A percentile compares a stretch with the other conserved stretches of the same genome.
Conservation (phyloP, 92 coral and sea anemone genomes). For the Ricordea florida region DNA sequence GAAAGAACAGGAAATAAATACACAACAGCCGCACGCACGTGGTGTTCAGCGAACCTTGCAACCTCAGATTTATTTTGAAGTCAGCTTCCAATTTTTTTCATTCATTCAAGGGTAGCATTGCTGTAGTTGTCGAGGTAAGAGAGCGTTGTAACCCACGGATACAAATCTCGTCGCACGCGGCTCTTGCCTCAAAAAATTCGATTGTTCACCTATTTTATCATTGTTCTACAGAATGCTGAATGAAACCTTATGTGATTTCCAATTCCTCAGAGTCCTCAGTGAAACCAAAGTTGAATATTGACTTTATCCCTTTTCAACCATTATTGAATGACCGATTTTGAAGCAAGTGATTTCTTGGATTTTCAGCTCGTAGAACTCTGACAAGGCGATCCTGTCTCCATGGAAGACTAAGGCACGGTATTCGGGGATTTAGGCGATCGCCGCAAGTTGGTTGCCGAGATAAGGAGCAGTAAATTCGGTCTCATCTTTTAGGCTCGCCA, state of each 20-base stretch:
- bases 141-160: not conserved
- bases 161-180: not conserved
- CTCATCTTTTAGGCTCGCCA: conserved; percentile 23
- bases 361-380: not conserved
- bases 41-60: conserved; percentile 36
- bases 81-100: conserved; percentile 16
- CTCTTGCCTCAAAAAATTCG: not conserved
- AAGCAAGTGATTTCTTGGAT: conserved; percentile 24
- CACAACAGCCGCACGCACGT: conserved; percentile 47
- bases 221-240: not conserved
- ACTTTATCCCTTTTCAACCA: conserved; percentile 25
- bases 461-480: conserved; percentile 7
- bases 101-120: conserved; percentile 21
- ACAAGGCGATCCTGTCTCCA: not conserved
- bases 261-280: conserved; percentile 30
- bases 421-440: conserved; percentile 2
- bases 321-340: conserved; percentile 17
- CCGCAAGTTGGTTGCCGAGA: conserved; percentile 15
- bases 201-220: not conserved
- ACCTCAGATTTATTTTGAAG: conserved; percentile 42
- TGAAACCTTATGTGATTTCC: conserved; percentile 33
- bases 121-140: not conserved
- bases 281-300: conserved; percentile 42
- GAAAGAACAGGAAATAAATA: conserved; percentile 74
- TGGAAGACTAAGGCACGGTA: conserved; percentile 14